Evolutionary conservation across 2,797 vertebrate species (phyloP), one percentile per base, ranked within the genome.

Genomic region (Sebastes steindachneri): DNA sequence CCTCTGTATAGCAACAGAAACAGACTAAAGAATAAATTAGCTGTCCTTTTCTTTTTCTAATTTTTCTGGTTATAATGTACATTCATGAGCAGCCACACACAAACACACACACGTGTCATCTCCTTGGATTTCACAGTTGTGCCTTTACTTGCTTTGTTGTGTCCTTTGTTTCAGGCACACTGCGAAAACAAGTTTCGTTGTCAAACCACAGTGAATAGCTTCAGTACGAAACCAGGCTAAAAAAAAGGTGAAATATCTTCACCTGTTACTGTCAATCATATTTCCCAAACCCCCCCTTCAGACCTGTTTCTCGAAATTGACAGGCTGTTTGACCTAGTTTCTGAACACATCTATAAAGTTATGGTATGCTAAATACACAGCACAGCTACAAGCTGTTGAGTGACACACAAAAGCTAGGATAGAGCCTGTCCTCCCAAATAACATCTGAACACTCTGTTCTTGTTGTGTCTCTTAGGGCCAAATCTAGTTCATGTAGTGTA

Each of bases 111-210:
- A 33, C 63, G 76, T 87, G 87, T 53, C 53, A 17, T 6, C 15
- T 25, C 25, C 29, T 10, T 6, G 7, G 62, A 4, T 48, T 57
- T 55, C 70, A 63, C n/a, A 35, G 31, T 23, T 45, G 33, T 35
- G n/a, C 48, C 45, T 37, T 33, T 23, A 15, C 11, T 25, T 25
- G 51, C 73, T 80, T 68, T 84, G 73, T 79, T 73, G 23, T 10
- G 62, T 60, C 60, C 23, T 81, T 84, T 90, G 86, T 90, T 68
- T 75, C 59, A 48, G 41, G 3, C 63, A 68, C 55, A 48, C 58
- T 9, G 33, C 15, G 4, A 73, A 26, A 60, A 73, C 55, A 62
- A 62, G 48, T 70, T 54, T 66, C 7, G 8, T 23, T 67, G 29
- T 54, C 15, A 29, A 35, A 35, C 33, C 33, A 57, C 63, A 59